Percentiles rank a stretch among this genome's conserved stretches.
Evolutionary conservation across 2,113 vertebrate species (phyloP).

Genomic region (Nettapus auritus): DNA sequence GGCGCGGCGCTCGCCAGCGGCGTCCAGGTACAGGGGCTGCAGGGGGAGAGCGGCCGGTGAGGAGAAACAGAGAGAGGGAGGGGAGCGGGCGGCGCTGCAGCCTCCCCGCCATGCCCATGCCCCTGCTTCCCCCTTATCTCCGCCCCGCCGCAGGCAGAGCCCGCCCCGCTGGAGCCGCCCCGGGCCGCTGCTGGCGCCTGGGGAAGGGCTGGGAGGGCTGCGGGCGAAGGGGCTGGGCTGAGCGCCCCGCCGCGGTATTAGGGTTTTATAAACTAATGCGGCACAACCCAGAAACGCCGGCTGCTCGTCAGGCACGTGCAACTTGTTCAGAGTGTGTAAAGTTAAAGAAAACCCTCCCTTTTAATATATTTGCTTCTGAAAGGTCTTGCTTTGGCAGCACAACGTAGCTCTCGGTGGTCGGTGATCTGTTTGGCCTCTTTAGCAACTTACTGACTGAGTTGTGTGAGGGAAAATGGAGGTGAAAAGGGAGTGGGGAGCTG

Average conservation of each 20-base stretch:
- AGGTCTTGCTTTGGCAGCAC: rapidly evolving
- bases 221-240: rapidly evolving
- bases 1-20: neutral
- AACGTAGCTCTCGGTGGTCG: rapidly evolving
- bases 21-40: constrained; percentile 37
- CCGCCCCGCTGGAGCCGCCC: neutral
- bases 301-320: rapidly evolving
- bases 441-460: rapidly evolving
- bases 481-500: rapidly evolving
- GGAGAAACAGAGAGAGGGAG: neutral
- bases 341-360: rapidly evolving
- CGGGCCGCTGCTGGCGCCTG: too few relatives aligned
- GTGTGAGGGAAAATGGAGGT: rapidly evolving
- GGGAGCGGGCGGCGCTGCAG: neutral
- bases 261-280: rapidly evolving
- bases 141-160: neutral
- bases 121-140: neutral
- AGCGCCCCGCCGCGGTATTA: rapidly evolving
- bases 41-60: neutral
- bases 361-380: rapidly evolving
- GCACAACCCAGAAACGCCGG: rapidly evolving
- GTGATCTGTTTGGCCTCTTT: rapidly evolving
- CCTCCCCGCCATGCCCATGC: neutral
- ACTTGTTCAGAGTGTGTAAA: rapidly evolving
- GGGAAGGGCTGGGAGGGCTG: too few relatives aligned